Conservation (phyloP, 2,797 vertebrate genomes). For the Taenioides sp. region DNA sequence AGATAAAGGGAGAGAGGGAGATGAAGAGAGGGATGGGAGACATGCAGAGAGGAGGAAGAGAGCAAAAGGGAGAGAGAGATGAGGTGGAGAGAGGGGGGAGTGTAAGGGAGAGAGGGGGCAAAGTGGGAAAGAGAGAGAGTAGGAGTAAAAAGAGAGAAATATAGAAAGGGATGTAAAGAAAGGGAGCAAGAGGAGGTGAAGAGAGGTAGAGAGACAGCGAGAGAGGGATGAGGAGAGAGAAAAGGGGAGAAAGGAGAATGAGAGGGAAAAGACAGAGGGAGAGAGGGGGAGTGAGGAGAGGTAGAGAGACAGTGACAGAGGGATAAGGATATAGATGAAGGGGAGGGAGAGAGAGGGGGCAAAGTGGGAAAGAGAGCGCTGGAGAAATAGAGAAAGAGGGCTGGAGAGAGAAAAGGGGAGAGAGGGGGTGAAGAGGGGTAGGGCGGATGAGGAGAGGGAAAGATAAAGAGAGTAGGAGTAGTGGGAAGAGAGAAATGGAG, state of each 20-base stretch:
- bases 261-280: neutral
- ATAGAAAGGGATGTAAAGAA: too few species aligned
- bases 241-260: neutral
- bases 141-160: neutral
- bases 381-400: too few species aligned
- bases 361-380: too few species aligned
- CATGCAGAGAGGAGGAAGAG: neutral
- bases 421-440: too few species aligned
- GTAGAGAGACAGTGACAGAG: neutral
- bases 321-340: too few species aligned
- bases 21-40: neutral
- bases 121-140: neutral
- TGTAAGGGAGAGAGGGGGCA: neutral
- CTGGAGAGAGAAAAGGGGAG: too few species aligned
- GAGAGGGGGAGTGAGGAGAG: neutral
- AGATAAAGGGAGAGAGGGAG: neutral
- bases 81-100: neutral
- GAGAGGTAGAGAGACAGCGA: neutral
- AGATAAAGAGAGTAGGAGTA: too few species aligned
- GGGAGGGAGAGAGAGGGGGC: too few species aligned
- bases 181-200: neutral
- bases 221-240: too few species aligned
- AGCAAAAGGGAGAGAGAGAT: neutral
- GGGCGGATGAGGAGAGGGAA: too few species aligned
- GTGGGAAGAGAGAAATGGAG: too few species aligned